These are phyloP conservation scores for Willisornis vidua DNA, from an alignment of 2,113 vertebrate species.

Conservation along the genomic window DNA sequence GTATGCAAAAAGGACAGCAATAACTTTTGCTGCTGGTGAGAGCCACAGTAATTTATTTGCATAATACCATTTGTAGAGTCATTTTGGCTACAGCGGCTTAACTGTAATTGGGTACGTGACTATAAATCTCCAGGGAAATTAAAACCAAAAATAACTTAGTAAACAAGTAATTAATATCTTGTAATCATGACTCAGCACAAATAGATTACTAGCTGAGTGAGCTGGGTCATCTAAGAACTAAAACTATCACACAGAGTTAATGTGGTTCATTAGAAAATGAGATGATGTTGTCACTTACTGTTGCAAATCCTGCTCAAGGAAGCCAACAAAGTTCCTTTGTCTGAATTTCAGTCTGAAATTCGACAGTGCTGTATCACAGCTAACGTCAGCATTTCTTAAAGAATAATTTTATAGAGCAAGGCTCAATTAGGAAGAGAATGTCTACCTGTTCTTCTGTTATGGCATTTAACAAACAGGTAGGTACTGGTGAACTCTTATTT, in stretches of 20 bases:
- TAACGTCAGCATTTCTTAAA: neutral
- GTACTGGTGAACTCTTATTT: neutral
- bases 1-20: constrained; percentile 11
- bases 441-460: neutral
- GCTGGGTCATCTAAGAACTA: neutral
- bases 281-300: neutral
- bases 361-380: rapidly evolving
- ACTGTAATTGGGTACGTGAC: neutral
- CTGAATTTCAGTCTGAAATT: neutral
- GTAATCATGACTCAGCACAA: constrained; percentile 48
- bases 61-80: constrained; percentile 31
- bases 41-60: constrained; percentile 10
- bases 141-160: constrained; percentile 48
- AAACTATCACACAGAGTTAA: neutral
- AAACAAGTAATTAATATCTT: constrained; percentile 49
- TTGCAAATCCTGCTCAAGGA: neutral
- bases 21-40: constrained; percentile 17
- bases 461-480: neutral
- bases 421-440: neutral
- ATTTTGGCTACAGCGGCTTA: neutral
- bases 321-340: neutral
- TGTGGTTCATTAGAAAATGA: neutral
- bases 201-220: constrained; percentile 3
- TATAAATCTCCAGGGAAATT: constrained; percentile 43
- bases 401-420: neutral